Evolutionary conservation across 1,140 invertebrate species (phyloP), one percentile per base, ranked within the genome.

Genomic region (Drosophila ananassae): DNA sequence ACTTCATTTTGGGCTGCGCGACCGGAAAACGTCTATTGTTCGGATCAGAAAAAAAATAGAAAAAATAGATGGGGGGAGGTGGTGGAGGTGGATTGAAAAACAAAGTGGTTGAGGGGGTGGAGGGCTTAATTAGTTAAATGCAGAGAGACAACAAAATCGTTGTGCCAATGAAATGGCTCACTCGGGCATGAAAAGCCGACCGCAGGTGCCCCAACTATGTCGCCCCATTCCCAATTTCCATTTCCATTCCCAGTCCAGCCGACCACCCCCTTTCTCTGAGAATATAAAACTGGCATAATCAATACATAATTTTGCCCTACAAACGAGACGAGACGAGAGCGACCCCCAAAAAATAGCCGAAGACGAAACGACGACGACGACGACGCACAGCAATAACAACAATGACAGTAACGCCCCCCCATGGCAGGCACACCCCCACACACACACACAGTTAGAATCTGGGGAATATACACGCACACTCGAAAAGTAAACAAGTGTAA

Each of bases 241-340:
- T 1, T 0, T 22, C 21, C 39, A 41, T 17, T 17, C 37, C 32
- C 17, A 17, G 17, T 17, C 17, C 17, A 17, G 17, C 17, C 17
- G 17, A 17, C 0, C 17, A 6, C 2, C 58, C 2, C 46, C 17
- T 41, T 13, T n/a, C 46, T 22, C 9, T 12, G 47, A 56, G 50
- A 74, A 57, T 28, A 62, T 66, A 77, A 69, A 63, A 57, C 34
- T 28, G 60, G 52, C 89, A 83, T 87, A 90, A 90, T 90, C 87
- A 82, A 90, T 90, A 90, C 87, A 90, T 66, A 90, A 87, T 83
- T 90, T 90, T 90, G 87, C 74, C 87, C 87, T 83, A 90, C 73
- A 85, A 90, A 89, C 89, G 82, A 80, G 61, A 89, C 89, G 82
- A 80, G 61, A 73, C 59, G 67, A 89, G 73, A 82, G 66, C 81